Conservation (phyloP, 2,113 vertebrate genomes). For the Stigmatopora argus region DNA sequence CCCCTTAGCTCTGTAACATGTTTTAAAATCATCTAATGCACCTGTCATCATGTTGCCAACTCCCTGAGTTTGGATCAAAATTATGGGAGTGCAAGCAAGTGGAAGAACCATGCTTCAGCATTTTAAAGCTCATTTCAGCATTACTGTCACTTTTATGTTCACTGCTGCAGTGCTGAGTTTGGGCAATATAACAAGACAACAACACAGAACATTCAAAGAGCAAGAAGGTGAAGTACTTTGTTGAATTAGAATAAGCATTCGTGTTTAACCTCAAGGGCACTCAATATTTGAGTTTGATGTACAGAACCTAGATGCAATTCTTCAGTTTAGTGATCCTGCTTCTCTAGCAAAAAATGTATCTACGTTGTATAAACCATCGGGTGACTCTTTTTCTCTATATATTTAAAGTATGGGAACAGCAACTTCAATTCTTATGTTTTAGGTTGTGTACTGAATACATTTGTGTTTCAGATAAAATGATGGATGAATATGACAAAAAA, state of each 20-base stretch:
- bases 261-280: slow-evolving; percentile 23
- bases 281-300: slow-evolving; percentile 9
- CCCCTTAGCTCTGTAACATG: slow-evolving; percentile 13
- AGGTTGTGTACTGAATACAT: no score
- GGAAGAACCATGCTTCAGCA: slow-evolving; percentile 33
- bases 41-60: slow-evolving; percentile 32
- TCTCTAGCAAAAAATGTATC: no score
- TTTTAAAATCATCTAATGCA: slow-evolving; percentile 34
- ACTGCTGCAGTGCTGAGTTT: slow-evolving; percentile 19
- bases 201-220: slow-evolving; percentile 9
- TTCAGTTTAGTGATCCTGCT: background rate
- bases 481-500: no score
- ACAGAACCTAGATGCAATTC: background rate
- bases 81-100: slow-evolving; percentile 35
- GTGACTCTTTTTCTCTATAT: no score
- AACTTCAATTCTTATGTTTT: no score
- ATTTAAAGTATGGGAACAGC: no score
- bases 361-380: no score
- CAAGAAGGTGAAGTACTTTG: background rate
- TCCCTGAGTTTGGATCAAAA: slow-evolving; percentile 35
- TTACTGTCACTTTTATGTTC: slow-evolving; percentile 48
- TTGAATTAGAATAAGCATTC: background rate
- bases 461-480: no score
- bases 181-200: slow-evolving; percentile 26
- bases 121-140: slow-evolving; percentile 54